Evolutionary conservation across 2,113 vertebrate species (phyloP).

Genomic region (Ciconia maguari): DNA sequence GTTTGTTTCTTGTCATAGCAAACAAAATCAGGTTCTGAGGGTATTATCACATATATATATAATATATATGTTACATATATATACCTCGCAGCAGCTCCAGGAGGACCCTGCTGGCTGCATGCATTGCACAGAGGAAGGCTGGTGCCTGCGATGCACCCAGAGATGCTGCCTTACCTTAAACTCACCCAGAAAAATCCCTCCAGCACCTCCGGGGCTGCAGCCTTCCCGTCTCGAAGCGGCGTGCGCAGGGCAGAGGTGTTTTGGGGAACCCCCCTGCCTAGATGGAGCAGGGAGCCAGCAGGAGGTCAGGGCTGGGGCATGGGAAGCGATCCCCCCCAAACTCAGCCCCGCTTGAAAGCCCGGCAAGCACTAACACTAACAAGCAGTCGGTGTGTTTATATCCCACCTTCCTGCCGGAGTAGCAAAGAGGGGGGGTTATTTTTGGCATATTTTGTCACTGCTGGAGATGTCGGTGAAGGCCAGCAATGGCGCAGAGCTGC

Average conservation of each 20-base stretch:
- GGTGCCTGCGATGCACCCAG: not conserved
- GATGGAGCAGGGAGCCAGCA: not conserved
- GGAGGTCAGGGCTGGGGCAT: not conserved
- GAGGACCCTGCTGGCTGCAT: not conserved
- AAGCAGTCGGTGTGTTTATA: conserved; percentile 27
- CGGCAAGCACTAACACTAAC: not conserved
- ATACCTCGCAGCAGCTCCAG: not conserved
- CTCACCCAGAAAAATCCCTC: not conserved
- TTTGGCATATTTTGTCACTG: not conserved
- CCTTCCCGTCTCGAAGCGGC: not conserved
- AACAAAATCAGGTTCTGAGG: not conserved
- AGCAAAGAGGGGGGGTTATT: not conserved
- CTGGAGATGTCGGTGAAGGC: not conserved
- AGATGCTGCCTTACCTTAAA: not conserved
- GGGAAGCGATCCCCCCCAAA: not conserved
- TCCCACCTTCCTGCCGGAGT: not conserved
- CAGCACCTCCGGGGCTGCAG: not conserved
- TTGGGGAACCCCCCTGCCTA: not conserved
- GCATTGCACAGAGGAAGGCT: not conserved
- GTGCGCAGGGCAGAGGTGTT: not conserved
- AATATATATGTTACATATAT: no score
- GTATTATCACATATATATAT: not conserved
- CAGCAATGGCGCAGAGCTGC: not conserved
- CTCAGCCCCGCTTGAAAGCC: not conserved
- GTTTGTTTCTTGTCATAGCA: not conserved